phyloP scores from a whole-genome alignment of 2,113 vertebrate species.

The Eurypyga helias region DNA sequence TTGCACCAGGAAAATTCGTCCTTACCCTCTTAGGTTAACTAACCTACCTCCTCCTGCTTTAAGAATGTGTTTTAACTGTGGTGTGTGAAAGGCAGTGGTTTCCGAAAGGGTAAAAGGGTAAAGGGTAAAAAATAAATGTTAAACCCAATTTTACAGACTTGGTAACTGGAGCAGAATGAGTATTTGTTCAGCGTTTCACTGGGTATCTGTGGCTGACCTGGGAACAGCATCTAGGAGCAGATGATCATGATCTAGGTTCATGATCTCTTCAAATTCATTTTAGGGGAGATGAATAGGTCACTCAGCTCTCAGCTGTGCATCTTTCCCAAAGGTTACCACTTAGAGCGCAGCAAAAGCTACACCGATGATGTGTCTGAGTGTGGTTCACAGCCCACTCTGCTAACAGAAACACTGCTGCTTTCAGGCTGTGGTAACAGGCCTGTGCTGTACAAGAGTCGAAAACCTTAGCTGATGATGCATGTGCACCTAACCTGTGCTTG shows the following conservation, averaged over 20 bases:
- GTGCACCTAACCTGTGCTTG: neutral
- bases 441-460: rapidly evolving
- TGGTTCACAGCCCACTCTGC: neutral
- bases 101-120: neutral
- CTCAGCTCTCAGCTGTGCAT: neutral
- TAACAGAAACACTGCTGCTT: neutral
- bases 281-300: neutral
- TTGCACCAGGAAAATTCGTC: neutral
- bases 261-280: neutral
- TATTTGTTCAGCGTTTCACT: neutral
- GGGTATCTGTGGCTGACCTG: neutral
- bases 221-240: neutral
- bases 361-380: neutral
- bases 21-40: neutral
- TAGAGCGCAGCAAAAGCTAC: neutral
- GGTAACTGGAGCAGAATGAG: neutral
- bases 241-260: neutral
- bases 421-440: neutral
- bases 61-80: neutral
- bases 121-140: too few species aligned
- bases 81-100: neutral
- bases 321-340: neutral
- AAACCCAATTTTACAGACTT: neutral
- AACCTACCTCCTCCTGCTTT: neutral
- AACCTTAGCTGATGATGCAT: neutral